A percentile compares a stretch with the other conserved stretches of the same genome.
phyloP scores from a whole-genome alignment of 2,888 invertebrate genomes.

The Hylaea fasciaria region DNA sequence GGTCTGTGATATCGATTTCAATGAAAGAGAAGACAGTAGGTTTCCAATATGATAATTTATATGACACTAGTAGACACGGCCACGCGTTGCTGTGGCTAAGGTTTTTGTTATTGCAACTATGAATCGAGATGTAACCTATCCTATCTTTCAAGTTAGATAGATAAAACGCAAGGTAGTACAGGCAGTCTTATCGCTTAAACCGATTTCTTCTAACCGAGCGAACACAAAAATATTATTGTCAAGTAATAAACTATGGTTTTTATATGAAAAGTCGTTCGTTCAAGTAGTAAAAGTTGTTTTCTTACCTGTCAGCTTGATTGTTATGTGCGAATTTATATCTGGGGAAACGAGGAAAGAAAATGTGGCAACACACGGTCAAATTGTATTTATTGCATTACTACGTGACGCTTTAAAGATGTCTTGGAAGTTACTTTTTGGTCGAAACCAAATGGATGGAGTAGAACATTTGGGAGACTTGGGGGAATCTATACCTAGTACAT shows the following conservation, averaged over 20 bases:
- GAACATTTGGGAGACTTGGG: too few relatives aligned
- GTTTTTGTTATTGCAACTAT: too few relatives aligned
- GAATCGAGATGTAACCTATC: too few relatives aligned
- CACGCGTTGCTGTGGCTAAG: too few relatives aligned
- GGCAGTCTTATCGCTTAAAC: too few relatives aligned
- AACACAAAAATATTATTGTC: constrained; percentile 26
- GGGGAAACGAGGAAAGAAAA: constrained; percentile 19
- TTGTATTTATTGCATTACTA: constrained; percentile 9
- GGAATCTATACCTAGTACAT: too few relatives aligned
- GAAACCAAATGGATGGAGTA: neutral
- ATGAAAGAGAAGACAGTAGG: too few relatives aligned
- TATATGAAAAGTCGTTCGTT: constrained; percentile 38
- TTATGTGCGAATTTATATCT: constrained; percentile 39
- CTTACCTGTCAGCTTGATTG: constrained; percentile 40
- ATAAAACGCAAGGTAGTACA: too few relatives aligned
- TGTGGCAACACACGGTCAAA: constrained; percentile 16
- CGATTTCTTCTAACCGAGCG: constrained; percentile 10
- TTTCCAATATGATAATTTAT: too few relatives aligned
- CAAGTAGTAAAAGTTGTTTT: constrained; percentile 45
- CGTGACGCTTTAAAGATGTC: neutral
- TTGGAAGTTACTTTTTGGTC: neutral
- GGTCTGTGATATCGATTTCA: too few relatives aligned
- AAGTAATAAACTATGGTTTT: constrained; percentile 40
- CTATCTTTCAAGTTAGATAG: too few relatives aligned
- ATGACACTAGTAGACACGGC: too few relatives aligned